Evolutionary conservation across 2,113 vertebrate species (phyloP).

Genomic region (Thryonomys swinderianus): DNA sequence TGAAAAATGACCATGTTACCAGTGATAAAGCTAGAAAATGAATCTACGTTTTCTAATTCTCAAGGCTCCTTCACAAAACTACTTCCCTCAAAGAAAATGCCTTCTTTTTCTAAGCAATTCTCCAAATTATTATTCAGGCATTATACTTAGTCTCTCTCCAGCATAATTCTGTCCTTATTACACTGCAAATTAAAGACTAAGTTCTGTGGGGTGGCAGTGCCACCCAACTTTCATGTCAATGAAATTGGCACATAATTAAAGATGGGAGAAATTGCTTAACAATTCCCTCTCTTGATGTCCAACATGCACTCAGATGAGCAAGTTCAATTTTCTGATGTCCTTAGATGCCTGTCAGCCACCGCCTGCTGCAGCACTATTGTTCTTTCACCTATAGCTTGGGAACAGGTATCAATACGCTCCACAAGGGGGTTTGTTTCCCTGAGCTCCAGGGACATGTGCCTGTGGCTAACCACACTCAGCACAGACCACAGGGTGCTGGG

Average conservation of each 20-base stretch:
- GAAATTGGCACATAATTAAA: slow-evolving; percentile 82
- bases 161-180: slow-evolving; percentile 81
- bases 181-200: slow-evolving; percentile 79
- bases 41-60: slow-evolving; percentile 42
- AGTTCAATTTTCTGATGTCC: slow-evolving; percentile 45
- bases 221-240: slow-evolving; percentile 80
- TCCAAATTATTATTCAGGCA: slow-evolving; percentile 81
- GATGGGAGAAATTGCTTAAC: slow-evolving; percentile 76
- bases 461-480: not conserved
- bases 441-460: not conserved
- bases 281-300: slow-evolving; percentile 74
- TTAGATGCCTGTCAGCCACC: slow-evolving; percentile 35
- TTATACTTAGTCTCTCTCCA: slow-evolving; percentile 78
- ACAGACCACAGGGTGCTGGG: not conserved
- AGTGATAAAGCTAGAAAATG: not conserved
- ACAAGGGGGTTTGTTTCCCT: not conserved
- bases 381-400: not conserved
- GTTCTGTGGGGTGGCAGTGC: slow-evolving; percentile 76
- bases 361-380: not conserved
- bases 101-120: slow-evolving; percentile 71
- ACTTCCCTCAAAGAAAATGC: slow-evolving; percentile 70
- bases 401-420: not conserved
- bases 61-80: slow-evolving; percentile 27
- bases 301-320: slow-evolving; percentile 70
- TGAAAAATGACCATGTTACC: not conserved